phyloP scores from a whole-genome alignment of 2,113 vertebrate genomes.

The Rhinoptilus africanus region DNA sequence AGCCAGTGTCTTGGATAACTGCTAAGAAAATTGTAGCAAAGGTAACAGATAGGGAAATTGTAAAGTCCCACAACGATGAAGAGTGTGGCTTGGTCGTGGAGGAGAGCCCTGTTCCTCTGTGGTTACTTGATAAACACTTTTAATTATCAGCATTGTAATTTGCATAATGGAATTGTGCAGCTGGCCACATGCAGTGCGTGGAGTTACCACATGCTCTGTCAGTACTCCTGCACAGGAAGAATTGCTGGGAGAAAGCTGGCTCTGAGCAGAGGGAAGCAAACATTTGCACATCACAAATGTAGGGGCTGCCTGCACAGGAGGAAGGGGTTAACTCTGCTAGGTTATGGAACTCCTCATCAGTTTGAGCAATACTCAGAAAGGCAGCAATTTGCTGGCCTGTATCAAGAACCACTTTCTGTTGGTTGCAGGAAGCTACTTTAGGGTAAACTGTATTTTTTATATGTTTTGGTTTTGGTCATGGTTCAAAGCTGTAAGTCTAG shows the following conservation, averaged over 20 bases:
- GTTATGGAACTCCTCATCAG: background rate
- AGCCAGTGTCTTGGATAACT: background rate
- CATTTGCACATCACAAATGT: background rate
- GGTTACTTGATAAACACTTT: slow-evolving; percentile 50
- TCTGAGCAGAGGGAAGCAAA: background rate
- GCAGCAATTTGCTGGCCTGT: background rate
- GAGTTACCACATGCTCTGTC: background rate
- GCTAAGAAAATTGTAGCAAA: background rate
- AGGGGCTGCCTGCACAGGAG: rapidly evolving
- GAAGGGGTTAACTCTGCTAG: background rate
- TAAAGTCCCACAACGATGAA: background rate
- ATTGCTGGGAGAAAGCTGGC: background rate
- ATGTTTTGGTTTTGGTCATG: background rate
- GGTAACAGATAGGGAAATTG: background rate
- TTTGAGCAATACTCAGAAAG: background rate
- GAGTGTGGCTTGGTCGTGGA: background rate
- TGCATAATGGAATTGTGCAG: slow-evolving; percentile 42
- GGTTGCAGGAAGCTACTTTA: background rate
- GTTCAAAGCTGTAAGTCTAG: background rate
- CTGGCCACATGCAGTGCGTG: background rate
- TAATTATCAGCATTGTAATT: slow-evolving; percentile 36
- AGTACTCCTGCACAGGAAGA: background rate
- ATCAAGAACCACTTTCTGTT: background rate
- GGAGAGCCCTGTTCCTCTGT: background rate
- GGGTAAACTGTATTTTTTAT: background rate